Conservation (phyloP, 2,113 vertebrate genomes). For the Macroglossus sobrinus region DNA sequence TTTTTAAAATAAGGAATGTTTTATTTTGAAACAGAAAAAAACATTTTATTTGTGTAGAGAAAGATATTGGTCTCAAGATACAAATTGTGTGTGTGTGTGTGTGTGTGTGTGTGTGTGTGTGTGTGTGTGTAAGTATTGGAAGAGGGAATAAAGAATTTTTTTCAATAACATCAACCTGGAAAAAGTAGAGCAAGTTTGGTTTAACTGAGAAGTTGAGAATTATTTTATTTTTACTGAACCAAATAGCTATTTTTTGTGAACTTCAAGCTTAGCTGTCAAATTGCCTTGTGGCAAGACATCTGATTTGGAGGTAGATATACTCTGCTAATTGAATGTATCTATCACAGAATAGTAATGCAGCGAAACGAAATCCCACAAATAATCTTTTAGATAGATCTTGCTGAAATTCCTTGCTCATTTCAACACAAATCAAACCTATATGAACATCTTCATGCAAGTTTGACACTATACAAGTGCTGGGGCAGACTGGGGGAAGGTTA, state of each 20-base stretch:
- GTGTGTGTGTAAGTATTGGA: not conserved
- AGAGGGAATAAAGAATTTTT: not conserved
- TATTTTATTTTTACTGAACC: constrained; percentile 29
- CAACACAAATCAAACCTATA: constrained; percentile 41
- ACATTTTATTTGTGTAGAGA: not conserved
- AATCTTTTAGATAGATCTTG: constrained; percentile 30
- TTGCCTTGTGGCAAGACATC: constrained; percentile 36
- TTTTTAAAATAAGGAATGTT: not conserved
- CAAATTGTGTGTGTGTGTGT: not conserved
- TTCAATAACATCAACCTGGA: not conserved
- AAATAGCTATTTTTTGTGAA: constrained; percentile 46
- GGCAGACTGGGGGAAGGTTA: constrained; percentile 60
- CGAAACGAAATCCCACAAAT: not conserved
- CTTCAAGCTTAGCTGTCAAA: constrained; percentile 34
- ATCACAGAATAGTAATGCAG: not conserved
- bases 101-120: not conserved
- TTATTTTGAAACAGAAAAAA: not conserved
- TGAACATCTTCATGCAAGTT: constrained; percentile 76
- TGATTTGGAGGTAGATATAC: not conserved
- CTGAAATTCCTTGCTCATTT: constrained; percentile 57
- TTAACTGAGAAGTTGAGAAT: constrained; percentile 34
- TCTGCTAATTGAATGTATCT: not conserved
- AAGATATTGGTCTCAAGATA: not conserved
- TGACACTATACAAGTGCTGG: constrained; percentile 62
- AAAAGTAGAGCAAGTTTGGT: not conserved